Evolutionary conservation across 2,797 vertebrate genomes (phyloP), one percentile per base, ranked within the genome.

Genomic region (Megalops cyprinoides): DNA sequence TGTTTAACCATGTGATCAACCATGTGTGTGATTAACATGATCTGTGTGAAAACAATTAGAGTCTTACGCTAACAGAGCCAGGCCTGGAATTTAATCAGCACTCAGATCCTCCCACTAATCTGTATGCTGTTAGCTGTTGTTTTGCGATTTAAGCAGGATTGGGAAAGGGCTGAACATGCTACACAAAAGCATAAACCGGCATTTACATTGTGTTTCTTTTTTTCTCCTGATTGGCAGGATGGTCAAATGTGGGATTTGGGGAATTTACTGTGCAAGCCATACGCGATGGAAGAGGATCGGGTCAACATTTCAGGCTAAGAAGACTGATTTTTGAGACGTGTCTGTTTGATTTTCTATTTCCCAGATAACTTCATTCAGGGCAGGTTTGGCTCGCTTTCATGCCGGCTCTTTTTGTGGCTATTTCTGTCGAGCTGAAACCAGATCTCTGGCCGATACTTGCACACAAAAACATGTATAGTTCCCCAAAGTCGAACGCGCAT

Each of bases 21-120:
- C 67, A 71, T 71, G 67, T 71, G 67, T 71, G 67, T 71, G 67
- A 71, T 71, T 71, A 71, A 71, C 67, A 71, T 71, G 37, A 37
- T 42, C 39, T 44, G 20, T 71, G 39, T 71, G 39, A 18, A 44
- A 71, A 71, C 39, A 44, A 71, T 71, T 71, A 71, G 67, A 10
- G 44, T 44, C 23, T 71, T 71, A 71, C 71, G 67, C 67, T 71
- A 71, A 71, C 67, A 9, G 44, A n/a, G 20, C 67, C 10, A 71
- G 67, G 67, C 67, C 37, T 15, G 1, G 39, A n/a, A 71, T 71
- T 71, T 42, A 42, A 71, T 71, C 37, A 71, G 23, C 10, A 65
- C 37, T 56, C 20, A 23, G 67, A 71, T 23, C 67, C 67, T 23
- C 20, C 34, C 18, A 39, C 67, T 71, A 71, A 71, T 71, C 39